These are phyloP conservation scores for Archips crataeganus DNA, from an alignment of 2,888 invertebrate genomes.

Conservation along the genomic window DNA sequence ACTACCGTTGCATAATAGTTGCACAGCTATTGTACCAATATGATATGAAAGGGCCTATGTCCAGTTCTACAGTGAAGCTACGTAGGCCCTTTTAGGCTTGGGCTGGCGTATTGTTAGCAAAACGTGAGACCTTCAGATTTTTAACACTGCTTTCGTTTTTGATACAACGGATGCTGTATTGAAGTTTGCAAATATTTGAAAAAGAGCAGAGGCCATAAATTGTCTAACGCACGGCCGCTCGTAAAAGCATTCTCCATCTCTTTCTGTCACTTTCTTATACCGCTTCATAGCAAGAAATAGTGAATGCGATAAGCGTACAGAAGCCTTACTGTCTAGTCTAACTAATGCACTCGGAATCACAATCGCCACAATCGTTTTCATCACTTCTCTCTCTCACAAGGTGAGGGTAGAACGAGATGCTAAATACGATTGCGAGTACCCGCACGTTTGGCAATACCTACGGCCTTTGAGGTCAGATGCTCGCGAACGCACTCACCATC, in stretches of 20 bases:
- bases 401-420: too few species aligned
- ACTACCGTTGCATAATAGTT: slow-evolving; percentile 61
- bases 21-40: slow-evolving; percentile 25
- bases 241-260: too few species aligned
- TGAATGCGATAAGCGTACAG: too few species aligned
- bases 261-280: too few species aligned
- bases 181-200: neutral
- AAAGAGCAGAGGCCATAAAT: neutral
- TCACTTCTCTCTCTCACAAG: too few species aligned
- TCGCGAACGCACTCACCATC: too few species aligned
- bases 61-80: neutral
- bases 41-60: slow-evolving; percentile 3
- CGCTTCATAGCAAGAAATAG: too few species aligned
- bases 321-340: neutral
- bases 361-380: too few species aligned
- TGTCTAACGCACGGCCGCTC: too few species aligned
- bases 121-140: slow-evolving; percentile 16
- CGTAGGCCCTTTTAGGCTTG: neutral
- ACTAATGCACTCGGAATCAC: neutral
- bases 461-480: too few species aligned
- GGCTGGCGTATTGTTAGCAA: neutral
- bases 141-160: neutral
- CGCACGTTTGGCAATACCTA: too few species aligned
- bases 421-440: too few species aligned
- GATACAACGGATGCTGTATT: neutral